Evolutionary conservation across 1,140 invertebrate species (phyloP).

Genomic region (Diuraphis noxia): DNA sequence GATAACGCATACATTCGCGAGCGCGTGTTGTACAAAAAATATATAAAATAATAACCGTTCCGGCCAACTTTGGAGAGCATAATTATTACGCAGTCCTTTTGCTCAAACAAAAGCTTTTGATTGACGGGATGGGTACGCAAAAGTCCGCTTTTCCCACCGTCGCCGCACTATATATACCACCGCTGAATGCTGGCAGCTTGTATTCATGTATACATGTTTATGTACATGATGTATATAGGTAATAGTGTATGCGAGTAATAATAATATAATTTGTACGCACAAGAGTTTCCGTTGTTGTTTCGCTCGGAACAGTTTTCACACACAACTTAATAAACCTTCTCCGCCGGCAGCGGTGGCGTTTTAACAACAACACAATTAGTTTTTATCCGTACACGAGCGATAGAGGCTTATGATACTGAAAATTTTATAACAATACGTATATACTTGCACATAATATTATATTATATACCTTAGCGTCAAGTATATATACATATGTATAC

Average conservation of each 20-base stretch:
- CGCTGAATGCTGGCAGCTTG: background rate
- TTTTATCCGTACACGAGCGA: constrained; percentile 2
- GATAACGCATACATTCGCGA: background rate
- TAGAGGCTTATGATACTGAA: background rate
- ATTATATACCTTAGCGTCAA: too few relatives aligned
- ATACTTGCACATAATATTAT: background rate
- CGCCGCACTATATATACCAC: background rate
- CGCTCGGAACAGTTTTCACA: background rate
- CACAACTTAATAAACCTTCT: background rate
- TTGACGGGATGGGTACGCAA: constrained; percentile 25
- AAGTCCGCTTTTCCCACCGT: background rate
- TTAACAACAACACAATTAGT: constrained; percentile 32
- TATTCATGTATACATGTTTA: background rate
- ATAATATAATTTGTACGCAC: constrained; percentile 23
- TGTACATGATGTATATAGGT: background rate
- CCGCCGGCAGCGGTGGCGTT: background rate
- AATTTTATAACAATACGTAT: too few relatives aligned
- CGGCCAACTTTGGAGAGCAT: background rate
- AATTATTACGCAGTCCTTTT: background rate
- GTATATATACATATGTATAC: background rate
- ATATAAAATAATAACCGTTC: background rate
- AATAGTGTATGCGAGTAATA: background rate
- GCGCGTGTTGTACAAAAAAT: background rate
- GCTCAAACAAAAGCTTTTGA: constrained; percentile 9
- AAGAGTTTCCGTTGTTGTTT: background rate